Evolutionary conservation across 2,888 invertebrate genomes (phyloP).

Genomic region (Synanthedon formicaeformis): DNA sequence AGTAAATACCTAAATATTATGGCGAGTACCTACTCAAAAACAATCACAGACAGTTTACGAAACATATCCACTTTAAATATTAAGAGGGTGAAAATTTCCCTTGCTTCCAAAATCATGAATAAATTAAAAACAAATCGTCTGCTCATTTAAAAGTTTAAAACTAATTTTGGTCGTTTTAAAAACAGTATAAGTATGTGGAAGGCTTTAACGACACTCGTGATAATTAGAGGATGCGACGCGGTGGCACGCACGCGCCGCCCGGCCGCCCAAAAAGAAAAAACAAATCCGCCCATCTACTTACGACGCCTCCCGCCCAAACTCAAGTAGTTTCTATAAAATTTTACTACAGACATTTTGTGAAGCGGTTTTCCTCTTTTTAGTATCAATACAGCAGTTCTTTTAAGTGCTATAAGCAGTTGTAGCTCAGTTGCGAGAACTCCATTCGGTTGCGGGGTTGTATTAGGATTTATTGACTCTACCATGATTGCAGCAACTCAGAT

Average conservation of each 20-base stretch:
- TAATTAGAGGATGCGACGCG: constrained; percentile 19
- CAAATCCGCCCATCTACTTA: constrained; percentile 12
- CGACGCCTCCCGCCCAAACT: constrained; percentile 15
- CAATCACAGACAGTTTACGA: no score
- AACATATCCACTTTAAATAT: no score
- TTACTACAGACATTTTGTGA: not conserved
- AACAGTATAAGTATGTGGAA: constrained; percentile 16
- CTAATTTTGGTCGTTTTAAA: constrained; percentile 17
- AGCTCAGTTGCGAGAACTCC: no score
- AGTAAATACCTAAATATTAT: no score
- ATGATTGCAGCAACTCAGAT: no score
- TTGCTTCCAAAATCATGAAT: not conserved
- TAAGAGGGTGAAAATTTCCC: not conserved
- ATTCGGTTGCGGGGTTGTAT: no score
- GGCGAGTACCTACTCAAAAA: no score
- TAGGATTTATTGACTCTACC: no score
- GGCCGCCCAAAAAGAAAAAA: constrained; percentile 14
- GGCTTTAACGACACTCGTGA: constrained; percentile 2
- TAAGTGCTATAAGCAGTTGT: no score
- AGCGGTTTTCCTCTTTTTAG: no score
- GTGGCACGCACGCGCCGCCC: constrained; percentile 24
- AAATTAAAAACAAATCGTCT: not conserved
- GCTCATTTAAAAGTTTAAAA: not conserved
- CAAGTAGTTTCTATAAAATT: not conserved
- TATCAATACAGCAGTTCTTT: no score